A percentile compares a stretch with the other conserved stretches of the same genome.
These are phyloP conservation scores for Heterodera carotae DNA, from an alignment of 1,140 invertebrate species.

Conservation along the genomic window DNA sequence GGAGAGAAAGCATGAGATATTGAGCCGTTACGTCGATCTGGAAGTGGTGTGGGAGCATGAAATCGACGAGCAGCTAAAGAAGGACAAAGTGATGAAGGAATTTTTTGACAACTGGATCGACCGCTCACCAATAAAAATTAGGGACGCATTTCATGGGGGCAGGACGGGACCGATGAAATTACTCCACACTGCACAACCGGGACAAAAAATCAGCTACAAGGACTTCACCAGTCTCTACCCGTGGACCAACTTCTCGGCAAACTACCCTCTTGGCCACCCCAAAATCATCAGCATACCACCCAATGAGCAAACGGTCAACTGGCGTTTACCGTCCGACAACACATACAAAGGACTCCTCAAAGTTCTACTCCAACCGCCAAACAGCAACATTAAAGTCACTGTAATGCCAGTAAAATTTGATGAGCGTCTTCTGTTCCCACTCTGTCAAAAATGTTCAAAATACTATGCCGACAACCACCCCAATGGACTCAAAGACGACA, in stretches of 20 bases:
- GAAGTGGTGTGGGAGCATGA: constrained; percentile 19
- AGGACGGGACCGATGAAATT: constrained; percentile 1
- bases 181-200: background rate
- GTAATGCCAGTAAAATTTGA: constrained; percentile 26
- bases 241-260: background rate
- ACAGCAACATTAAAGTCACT: background rate
- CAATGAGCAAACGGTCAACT: constrained; percentile 10
- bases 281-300: constrained; percentile 4
- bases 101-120: constrained; percentile 9
- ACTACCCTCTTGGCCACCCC: constrained; percentile 10
- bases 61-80: background rate
- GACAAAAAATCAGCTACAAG: constrained; percentile 11
- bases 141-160: constrained; percentile 11
- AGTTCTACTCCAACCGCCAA: constrained; percentile 5
- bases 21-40: background rate
- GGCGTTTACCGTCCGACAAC: background rate
- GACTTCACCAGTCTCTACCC: constrained; percentile 19
- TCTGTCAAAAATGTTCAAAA: constrained; percentile 11
- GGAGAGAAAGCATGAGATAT: background rate
- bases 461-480: background rate
- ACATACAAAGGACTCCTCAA: constrained; percentile 7
- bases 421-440: constrained; percentile 13
- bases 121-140: background rate
- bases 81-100: constrained; percentile 2
- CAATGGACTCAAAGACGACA: background rate